Percentiles rank a stretch among this genome's conserved stretches.
Evolutionary conservation across 2,113 vertebrate species (phyloP).

Genomic region (Gallinago undulata): DNA sequence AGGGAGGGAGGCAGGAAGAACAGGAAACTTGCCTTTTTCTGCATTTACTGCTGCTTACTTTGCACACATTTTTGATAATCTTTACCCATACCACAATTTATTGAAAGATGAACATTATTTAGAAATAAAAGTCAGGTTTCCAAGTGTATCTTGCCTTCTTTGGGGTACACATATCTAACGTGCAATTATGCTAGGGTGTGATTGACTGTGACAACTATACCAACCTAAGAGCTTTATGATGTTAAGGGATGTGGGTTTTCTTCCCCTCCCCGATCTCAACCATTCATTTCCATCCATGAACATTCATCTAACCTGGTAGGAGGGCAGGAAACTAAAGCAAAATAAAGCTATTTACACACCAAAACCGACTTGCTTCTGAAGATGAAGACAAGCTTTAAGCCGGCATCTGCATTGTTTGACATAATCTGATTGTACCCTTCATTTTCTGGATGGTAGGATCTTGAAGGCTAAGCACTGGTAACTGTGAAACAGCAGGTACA

Average conservation of each 20-base stretch:
- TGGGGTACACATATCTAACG: rapidly evolving
- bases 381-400: background rate
- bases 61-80: background rate
- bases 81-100: background rate
- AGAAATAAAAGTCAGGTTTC: background rate
- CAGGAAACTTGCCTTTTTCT: rapidly evolving
- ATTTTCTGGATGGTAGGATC: background rate
- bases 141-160: background rate
- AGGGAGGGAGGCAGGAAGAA: background rate
- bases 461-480: background rate
- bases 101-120: background rate
- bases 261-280: background rate
- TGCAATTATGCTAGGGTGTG: rapidly evolving
- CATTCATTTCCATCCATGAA: background rate
- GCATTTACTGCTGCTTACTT: rapidly evolving
- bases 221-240: background rate
- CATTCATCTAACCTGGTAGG: background rate
- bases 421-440: background rate
- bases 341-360: background rate
- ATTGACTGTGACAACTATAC: background rate
- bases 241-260: no score
- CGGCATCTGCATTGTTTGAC: background rate
- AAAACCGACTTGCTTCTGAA: background rate
- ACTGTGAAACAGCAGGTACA: background rate
- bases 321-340: background rate